Evolutionary conservation across 1,140 invertebrate genomes (phyloP).

Genomic region (Coptotermes formosanus): DNA sequence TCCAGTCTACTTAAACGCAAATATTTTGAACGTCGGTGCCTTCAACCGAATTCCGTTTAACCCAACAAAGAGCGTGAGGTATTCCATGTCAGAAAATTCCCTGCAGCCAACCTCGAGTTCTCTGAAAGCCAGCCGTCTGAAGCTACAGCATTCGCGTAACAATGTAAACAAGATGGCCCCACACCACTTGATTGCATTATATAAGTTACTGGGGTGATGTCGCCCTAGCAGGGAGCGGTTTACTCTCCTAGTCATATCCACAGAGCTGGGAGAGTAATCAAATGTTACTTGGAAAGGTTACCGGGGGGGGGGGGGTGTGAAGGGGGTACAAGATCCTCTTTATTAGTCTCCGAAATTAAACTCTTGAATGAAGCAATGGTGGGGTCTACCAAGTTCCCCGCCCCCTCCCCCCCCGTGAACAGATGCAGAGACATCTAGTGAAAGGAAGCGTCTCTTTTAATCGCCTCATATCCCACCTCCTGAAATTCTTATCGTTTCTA

Average conservation of each 20-base stretch:
- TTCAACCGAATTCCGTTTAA: neutral
- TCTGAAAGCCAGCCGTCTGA: neutral
- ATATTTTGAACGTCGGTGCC: neutral
- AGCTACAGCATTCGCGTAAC: neutral
- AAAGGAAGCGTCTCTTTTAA: neutral
- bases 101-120: neutral
- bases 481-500: neutral
- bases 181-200: neutral
- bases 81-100: neutral
- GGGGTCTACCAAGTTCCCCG: neutral
- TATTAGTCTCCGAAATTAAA: slow-evolving; percentile 13
- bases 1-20: too few relatives aligned
- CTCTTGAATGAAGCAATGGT: neutral
- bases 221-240: neutral
- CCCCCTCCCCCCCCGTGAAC: too few relatives aligned
- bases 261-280: neutral
- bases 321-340: neutral
- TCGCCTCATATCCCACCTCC: neutral
- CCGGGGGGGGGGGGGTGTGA: neutral
- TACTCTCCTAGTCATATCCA: too few relatives aligned
- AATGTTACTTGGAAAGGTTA: neutral
- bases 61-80: neutral
- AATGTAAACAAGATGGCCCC: neutral
- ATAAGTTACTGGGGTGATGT: neutral
- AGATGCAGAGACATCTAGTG: neutral